Conservation (phyloP, 1,140 invertebrate genomes). For the Aphelenchoides fujianensis region DNA sequence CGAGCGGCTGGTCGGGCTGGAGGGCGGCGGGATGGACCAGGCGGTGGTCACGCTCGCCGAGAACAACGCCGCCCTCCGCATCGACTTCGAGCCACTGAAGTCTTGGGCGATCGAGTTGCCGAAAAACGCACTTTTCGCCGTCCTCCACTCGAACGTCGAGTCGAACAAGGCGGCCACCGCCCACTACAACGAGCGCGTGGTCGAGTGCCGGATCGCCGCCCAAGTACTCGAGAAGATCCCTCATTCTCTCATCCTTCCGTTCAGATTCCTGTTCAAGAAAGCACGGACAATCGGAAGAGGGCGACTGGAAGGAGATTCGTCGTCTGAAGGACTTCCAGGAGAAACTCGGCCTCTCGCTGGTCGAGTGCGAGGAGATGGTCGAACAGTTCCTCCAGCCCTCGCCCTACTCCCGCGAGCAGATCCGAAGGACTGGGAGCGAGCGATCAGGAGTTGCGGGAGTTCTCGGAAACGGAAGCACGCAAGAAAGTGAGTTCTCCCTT, state of each 20-base stretch:
- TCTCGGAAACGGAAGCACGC: slow-evolving; percentile 68
- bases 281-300: slow-evolving; percentile 31
- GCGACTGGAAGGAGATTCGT: slow-evolving; percentile 27
- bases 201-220: slow-evolving; percentile 85
- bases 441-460: slow-evolving; percentile 69
- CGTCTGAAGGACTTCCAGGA: slow-evolving; percentile 74
- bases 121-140: slow-evolving; percentile 78
- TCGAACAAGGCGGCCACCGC: slow-evolving; percentile 82
- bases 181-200: slow-evolving; percentile 76
- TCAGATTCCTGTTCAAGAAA: slow-evolving; percentile 27
- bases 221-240: slow-evolving; percentile 67
- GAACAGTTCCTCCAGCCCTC: not conserved
- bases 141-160: slow-evolving; percentile 83
- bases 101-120: slow-evolving; percentile 78
- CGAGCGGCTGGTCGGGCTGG: slow-evolving; percentile 43
- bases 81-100: slow-evolving; percentile 85
- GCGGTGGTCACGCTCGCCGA: slow-evolving; percentile 72
- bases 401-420: slow-evolving; percentile 69
- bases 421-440: slow-evolving; percentile 71
- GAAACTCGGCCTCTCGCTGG: slow-evolving; percentile 40
- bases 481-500: slow-evolving; percentile 65
- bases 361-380: slow-evolving; percentile 22
- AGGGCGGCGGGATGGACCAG: slow-evolving; percentile 93
- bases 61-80: slow-evolving; percentile 72
- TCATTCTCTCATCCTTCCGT: too few species aligned